Evolutionary conservation across 2,888 invertebrate species (phyloP).

Genomic region (Hipparchia semele): DNA sequence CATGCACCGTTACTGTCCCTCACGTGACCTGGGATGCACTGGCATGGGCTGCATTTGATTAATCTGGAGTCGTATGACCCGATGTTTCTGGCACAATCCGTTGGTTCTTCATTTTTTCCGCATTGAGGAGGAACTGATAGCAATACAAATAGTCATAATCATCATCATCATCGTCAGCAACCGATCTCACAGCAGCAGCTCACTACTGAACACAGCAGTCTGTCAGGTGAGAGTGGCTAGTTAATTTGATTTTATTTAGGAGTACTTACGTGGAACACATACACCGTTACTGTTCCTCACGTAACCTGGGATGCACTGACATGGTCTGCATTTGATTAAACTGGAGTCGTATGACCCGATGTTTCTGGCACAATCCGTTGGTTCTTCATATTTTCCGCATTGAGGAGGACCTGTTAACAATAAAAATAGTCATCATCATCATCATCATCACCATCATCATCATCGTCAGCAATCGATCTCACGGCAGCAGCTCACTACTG

Average conservation of each 20-base stretch:
- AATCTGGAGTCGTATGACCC: not conserved
- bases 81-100: not conserved
- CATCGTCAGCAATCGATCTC: too few relatives aligned
- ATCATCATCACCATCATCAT: too few relatives aligned
- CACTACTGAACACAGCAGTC: too few relatives aligned
- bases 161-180: too few relatives aligned
- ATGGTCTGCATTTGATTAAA: not conserved
- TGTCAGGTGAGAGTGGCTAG: too few relatives aligned
- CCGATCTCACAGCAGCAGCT: too few relatives aligned
- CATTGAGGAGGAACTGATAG: slow-evolving; percentile 2
- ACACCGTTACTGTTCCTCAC: not conserved
- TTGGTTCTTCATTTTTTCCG: slow-evolving; percentile 2
- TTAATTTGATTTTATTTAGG: too few relatives aligned
- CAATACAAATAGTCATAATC: not conserved
- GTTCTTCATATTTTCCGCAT: slow-evolving; percentile 3
- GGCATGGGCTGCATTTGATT: slow-evolving; percentile 3
- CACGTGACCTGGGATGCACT: not conserved
- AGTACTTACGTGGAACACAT: slow-evolving; percentile 1
- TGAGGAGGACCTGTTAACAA: not conserved
- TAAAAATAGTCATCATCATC: too few relatives aligned
- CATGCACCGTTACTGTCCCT: not conserved
- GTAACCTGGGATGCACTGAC: slow-evolving; percentile 1
- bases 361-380: not conserved
- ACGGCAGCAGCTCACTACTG: too few relatives aligned
- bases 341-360: not conserved